Evolutionary conservation across 2,888 invertebrate species (phyloP).

Genomic region (Netelia fuscicornis): DNA sequence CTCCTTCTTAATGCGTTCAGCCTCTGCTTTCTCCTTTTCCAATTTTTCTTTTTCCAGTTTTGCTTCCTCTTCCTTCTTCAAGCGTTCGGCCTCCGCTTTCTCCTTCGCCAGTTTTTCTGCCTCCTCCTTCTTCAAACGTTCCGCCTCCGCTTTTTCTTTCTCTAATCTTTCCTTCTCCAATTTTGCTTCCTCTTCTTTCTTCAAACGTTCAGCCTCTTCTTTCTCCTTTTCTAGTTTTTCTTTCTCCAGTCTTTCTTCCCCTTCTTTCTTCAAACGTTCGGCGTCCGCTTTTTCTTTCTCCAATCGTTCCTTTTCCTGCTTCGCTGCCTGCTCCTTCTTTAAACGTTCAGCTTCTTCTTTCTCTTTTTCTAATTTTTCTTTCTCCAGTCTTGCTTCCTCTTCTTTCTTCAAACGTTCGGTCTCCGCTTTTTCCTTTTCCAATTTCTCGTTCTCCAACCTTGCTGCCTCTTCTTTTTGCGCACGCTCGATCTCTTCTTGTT

Average conservation of each 20-base stretch:
- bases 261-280: slow-evolving; percentile 70
- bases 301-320: background rate
- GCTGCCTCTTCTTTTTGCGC: slow-evolving; percentile 72
- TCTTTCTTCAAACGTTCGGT: slow-evolving; percentile 65
- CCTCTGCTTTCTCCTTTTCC: slow-evolving; percentile 77
- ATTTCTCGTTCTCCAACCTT: slow-evolving; percentile 37
- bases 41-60: slow-evolving; percentile 64
- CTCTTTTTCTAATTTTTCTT: slow-evolving; percentile 30
- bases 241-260: slow-evolving; percentile 66
- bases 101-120: slow-evolving; percentile 80
- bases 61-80: slow-evolving; percentile 70
- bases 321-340: slow-evolving; percentile 63
- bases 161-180: no score
- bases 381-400: slow-evolving; percentile 52
- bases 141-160: no score
- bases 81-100: slow-evolving; percentile 57
- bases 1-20: slow-evolving; percentile 65
- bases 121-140: slow-evolving; percentile 64
- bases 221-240: slow-evolving; percentile 70
- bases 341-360: slow-evolving; percentile 47
- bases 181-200: slow-evolving; percentile 67
- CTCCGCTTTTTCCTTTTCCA: slow-evolving; percentile 65
- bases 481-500: slow-evolving; percentile 72
- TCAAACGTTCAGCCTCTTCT: slow-evolving; percentile 75
- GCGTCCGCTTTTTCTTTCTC: background rate